Conservation (phyloP, 2,888 invertebrate genomes). For the Kuschelorhynchus macadamiae region DNA sequence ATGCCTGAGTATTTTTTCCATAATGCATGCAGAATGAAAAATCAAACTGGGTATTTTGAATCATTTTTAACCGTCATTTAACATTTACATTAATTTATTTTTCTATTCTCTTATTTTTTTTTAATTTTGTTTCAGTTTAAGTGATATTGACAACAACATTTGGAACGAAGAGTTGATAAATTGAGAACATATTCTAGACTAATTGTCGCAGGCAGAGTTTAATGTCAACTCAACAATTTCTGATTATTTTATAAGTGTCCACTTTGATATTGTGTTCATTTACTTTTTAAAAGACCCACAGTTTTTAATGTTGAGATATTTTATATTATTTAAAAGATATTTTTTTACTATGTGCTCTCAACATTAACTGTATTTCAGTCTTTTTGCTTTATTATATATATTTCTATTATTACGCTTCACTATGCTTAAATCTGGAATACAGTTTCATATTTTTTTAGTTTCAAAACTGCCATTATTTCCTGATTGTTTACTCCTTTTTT, state of each 20-base stretch:
- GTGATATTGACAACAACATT: slow-evolving; percentile 56
- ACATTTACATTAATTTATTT: no score
- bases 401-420: slow-evolving; percentile 51
- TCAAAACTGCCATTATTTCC: slow-evolving; percentile 64
- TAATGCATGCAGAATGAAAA: no score
- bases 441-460: slow-evolving; percentile 55
- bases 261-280: slow-evolving; percentile 62
- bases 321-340: slow-evolving; percentile 35
- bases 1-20: no score
- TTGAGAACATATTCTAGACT: slow-evolving; percentile 52
- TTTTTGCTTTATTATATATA: slow-evolving; percentile 36
- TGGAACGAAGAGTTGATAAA: slow-evolving; percentile 59
- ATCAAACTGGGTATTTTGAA: no score
- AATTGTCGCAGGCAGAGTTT: slow-evolving; percentile 50
- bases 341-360: slow-evolving; percentile 44
- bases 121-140: slow-evolving; percentile 60
- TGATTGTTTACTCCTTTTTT: slow-evolving; percentile 62
- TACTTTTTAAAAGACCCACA: slow-evolving; percentile 48
- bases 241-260: slow-evolving; percentile 59
- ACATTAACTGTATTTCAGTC: slow-evolving; percentile 55
- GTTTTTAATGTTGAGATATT: slow-evolving; percentile 47
- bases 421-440: slow-evolving; percentile 57
- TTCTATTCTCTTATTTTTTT: not conserved
- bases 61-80: no score
- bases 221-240: slow-evolving; percentile 47